Evolutionary conservation across 2,797 vertebrate genomes (phyloP).

Genomic region (Cyclura pinguis): DNA sequence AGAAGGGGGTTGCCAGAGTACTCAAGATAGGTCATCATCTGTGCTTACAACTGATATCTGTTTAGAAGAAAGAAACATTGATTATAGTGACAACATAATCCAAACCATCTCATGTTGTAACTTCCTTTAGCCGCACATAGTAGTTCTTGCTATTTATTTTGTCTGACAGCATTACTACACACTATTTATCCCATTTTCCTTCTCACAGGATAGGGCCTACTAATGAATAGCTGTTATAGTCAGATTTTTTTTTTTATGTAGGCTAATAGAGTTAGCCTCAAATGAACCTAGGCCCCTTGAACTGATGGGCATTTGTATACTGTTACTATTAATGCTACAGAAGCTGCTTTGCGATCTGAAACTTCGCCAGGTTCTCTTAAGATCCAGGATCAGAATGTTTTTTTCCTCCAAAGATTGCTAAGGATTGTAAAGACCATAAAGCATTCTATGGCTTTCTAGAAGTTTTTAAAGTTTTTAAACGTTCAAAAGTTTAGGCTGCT

Average conservation of each 20-base stretch:
- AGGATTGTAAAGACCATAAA: not conserved
- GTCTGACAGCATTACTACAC: not conserved
- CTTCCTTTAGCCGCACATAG: too few species aligned
- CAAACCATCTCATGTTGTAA: not conserved
- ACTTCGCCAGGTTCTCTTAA: not conserved
- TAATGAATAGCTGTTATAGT: not conserved
- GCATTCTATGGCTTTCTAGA: not conserved
- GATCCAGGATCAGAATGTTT: not conserved
- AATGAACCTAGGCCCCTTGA: not conserved
- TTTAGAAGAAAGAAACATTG: conserved; percentile 46
- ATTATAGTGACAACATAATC: not conserved
- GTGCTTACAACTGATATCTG: conserved; percentile 99
- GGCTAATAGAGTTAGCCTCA: not conserved
- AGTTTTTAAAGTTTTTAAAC: too few species aligned
- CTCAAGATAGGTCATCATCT: conserved; percentile 94
- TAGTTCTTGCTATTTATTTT: not conserved
- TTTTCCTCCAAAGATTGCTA: not conserved
- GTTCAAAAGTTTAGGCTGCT: not conserved
- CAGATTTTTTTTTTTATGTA: not conserved
- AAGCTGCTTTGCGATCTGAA: not conserved
- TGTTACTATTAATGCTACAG: not conserved
- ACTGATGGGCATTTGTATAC: not conserved
- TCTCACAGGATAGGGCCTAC: not conserved
- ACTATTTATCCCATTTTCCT: not conserved
- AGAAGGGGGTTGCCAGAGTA: conserved; percentile 59